Conservation (phyloP, 2,113 vertebrate species). For the Seriola dumerili region DNA sequence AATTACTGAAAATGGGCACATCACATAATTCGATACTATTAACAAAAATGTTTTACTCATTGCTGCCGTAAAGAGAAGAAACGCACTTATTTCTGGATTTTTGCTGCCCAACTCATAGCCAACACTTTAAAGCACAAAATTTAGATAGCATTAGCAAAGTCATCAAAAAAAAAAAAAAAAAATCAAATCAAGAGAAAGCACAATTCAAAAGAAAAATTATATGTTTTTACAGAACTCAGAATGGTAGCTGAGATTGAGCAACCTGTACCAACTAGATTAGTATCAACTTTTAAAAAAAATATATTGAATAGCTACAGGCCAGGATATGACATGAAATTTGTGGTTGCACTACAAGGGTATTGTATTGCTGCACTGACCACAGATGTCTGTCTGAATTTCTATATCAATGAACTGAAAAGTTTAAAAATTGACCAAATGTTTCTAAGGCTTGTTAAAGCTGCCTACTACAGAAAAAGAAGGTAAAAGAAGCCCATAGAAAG, state of each 20-base stretch:
- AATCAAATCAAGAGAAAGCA: background rate
- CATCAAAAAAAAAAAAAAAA: no score
- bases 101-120: background rate
- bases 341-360: background rate
- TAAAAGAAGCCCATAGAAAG: background rate
- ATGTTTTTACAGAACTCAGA: background rate
- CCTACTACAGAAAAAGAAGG: background rate
- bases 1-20: background rate
- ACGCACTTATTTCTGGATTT: background rate
- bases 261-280: background rate
- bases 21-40: background rate
- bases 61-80: background rate
- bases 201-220: background rate
- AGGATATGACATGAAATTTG: background rate
- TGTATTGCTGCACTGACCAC: background rate
- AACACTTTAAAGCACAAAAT: no score
- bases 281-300: background rate
- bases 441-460: background rate
- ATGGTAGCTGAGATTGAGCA: background rate
- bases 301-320: background rate
- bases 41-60: background rate
- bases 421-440: background rate
- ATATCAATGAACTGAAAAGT: background rate
- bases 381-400: background rate
- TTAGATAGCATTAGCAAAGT: background rate